Conservation (phyloP, 2,888 invertebrate species). For the Gasteruption jaculator region DNA sequence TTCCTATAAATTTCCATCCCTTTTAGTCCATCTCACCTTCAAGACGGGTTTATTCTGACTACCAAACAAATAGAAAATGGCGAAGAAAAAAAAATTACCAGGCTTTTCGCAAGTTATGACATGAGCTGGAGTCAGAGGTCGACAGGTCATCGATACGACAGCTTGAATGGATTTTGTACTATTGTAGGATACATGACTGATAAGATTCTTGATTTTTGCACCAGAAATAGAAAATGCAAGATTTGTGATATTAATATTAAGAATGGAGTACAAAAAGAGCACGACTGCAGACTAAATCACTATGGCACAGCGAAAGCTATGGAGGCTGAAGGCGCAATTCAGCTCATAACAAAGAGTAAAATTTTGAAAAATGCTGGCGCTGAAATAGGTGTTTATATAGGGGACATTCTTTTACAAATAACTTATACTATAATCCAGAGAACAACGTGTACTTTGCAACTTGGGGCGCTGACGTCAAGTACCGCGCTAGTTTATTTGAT, state of each 20-base stretch:
- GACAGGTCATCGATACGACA: conserved; percentile 13
- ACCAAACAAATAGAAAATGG: no score
- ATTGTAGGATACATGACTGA: conserved; percentile 15
- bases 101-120: conserved; percentile 11
- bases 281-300: no score
- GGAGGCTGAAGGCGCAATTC: conserved; percentile 16
- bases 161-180: conserved; percentile 13
- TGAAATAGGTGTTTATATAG: conserved; percentile 12
- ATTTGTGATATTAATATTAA: conserved; percentile 12
- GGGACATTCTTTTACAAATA: no score
- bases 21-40: no score
- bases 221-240: conserved; percentile 14
- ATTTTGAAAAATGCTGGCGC: conserved; percentile 7
- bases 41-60: no score
- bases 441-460: no score
- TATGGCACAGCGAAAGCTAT: no score
- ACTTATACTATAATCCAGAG: no score
- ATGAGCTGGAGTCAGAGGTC: conserved; percentile 12
- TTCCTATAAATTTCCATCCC: no score
- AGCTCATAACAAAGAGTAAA: conserved; percentile 9
- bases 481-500: no score
- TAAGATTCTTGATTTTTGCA: conserved; percentile 10
- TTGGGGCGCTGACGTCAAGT: no score
- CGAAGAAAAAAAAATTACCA: no score
- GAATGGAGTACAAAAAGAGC: conserved; percentile 9